Evolutionary conservation across 2,113 vertebrate genomes (phyloP), one percentile per base, ranked within the genome.

Genomic region (Cyanoderma ruficeps): DNA sequence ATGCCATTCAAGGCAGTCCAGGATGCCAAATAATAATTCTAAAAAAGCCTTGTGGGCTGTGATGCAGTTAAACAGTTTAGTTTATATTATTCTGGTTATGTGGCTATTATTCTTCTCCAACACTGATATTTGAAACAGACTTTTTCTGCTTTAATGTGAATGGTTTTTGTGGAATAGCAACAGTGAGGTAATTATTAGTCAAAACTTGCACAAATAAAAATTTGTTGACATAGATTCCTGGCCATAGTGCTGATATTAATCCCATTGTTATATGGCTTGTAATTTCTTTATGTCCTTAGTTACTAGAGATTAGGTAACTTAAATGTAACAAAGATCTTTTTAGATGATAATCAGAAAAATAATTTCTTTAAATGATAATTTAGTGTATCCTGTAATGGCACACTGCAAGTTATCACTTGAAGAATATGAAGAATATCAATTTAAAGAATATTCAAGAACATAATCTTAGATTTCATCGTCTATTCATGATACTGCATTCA

Each of bases 301-400:
- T 69, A 52, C 30, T 74, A 22, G 56, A 33, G 15, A 11, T 42
- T 55, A 68, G 35, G 50, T 77, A 68, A 55, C 11, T 46, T 42
- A 10, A 13, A 77, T 18, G 6, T 46, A 68, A 68, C 5, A 28
- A 6, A 15, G 4, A 6, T 1, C 6, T 37, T 75, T 71, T 52
- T 24, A 31, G 61, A 15, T 57, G 21, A 41, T 31, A 61, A 3
- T 69, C 20, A 83, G 39, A 30, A 79, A 56, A 35, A 63, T 1
- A 64, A 81, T 68, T 68, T 28, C 33, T 77, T 71, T 22, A 56
- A 60, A 80, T 44, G 0, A 11, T 44, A 39, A 70, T 67, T 24
- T 59, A 30, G 19, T 0, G 0, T 31, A 31, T 39, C 24, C 11
- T 83, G 12, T 44, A 75, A 63, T 37, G 37, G 7, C 11, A 87